phyloP scores from a whole-genome alignment of 2,113 vertebrate species.

The Natator depressus region DNA sequence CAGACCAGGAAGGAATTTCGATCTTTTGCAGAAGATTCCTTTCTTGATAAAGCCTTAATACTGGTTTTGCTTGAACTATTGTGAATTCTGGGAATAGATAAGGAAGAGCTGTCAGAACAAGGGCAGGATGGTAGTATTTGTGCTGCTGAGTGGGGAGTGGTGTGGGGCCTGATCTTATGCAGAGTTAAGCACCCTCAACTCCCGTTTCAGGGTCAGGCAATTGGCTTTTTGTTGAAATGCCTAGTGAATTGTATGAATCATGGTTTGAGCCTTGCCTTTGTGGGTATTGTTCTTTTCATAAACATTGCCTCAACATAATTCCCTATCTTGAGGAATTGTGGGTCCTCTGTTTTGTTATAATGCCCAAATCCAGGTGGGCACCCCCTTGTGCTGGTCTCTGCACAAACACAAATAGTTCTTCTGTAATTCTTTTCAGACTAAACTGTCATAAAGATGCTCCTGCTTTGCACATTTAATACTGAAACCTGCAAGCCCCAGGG shows the following conservation, averaged over 20 bases:
- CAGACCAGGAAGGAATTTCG: neutral
- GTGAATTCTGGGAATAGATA: neutral
- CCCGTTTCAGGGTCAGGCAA: neutral
- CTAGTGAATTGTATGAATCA: neutral
- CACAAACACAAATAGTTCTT: neutral
- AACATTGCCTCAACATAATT: neutral
- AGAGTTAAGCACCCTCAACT: neutral
- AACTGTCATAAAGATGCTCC: no score
- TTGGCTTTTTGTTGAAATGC: neutral
- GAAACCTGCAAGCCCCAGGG: no score
- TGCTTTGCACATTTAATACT: no score
- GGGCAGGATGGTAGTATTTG: neutral
- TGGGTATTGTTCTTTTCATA: neutral
- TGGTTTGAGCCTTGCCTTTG: neutral
- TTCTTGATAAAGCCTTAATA: neutral
- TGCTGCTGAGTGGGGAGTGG: neutral
- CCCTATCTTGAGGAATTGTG: neutral
- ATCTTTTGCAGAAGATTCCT: slow-evolving; percentile 14
- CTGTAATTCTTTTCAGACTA: no score
- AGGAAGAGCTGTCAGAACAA: neutral
- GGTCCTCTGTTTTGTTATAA: neutral
- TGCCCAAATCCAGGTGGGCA: neutral
- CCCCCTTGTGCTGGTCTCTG: neutral
- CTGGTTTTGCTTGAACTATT: neutral
- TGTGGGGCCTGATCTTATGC: rapidly evolving